Conservation (phyloP, 2,888 invertebrate species). For the Podabrus alpinus region DNA sequence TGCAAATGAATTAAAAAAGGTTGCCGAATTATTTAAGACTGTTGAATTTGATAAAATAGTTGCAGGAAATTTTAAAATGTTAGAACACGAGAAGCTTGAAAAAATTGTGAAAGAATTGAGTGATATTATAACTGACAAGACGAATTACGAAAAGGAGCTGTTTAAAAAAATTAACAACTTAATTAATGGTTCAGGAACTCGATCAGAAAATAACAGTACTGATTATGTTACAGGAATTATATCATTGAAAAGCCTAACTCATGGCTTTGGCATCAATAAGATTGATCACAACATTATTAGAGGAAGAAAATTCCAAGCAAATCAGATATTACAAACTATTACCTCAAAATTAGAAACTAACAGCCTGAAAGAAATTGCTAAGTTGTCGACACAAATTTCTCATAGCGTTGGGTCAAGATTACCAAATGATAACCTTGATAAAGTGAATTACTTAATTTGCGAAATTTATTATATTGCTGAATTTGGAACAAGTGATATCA, state of each 20-base stretch:
- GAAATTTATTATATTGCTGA: not conserved
- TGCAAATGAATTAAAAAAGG: too few species aligned
- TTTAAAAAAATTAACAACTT: not conserved
- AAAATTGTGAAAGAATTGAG: not conserved
- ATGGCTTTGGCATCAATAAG: not conserved
- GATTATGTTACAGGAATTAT: not conserved
- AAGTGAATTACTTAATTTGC: not conserved
- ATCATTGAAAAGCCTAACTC: not conserved
- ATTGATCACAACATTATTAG: not conserved
- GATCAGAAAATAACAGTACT: not conserved
- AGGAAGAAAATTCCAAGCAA: not conserved
- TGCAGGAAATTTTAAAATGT: not conserved
- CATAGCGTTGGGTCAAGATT: not conserved
- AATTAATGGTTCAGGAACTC: not conserved
- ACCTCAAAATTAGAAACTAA: not conserved
- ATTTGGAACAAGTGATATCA: not conserved
- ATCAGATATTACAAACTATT: not conserved
- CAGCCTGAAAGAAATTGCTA: not conserved
- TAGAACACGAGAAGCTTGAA: not conserved
- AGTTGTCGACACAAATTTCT: not conserved
- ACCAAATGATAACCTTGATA: not conserved
- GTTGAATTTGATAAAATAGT: not conserved
- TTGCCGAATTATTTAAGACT: not conserved
- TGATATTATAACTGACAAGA: not conserved
- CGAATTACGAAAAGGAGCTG: not conserved